Evolutionary conservation across 1,140 invertebrate genomes (phyloP).

Genomic region (Druon quercuslanigerum): DNA sequence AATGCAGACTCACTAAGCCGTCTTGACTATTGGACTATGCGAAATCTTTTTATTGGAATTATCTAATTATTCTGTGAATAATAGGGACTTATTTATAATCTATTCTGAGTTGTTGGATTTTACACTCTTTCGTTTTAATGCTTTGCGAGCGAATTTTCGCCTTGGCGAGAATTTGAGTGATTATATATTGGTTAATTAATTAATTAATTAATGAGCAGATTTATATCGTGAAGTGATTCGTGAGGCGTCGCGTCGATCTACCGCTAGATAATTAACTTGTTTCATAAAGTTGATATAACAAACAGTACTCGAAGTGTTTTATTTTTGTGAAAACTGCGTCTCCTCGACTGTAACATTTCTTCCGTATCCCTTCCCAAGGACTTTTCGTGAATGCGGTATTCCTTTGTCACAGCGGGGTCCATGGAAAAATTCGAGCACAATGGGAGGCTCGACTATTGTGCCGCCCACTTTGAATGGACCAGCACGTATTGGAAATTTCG

Average conservation of each 20-base stretch:
- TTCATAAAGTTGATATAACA: slow-evolving; percentile 32
- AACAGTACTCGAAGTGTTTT: slow-evolving; percentile 30
- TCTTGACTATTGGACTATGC: background rate
- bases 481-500: no score
- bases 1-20: background rate
- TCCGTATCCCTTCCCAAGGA: no score
- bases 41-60: background rate
- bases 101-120: slow-evolving; percentile 7
- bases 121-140: background rate
- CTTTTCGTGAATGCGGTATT: no score
- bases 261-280: slow-evolving; percentile 19
- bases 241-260: background rate
- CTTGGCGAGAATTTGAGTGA: background rate
- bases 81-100: slow-evolving; percentile 15
- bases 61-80: slow-evolving; percentile 31
- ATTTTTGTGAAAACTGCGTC: background rate
- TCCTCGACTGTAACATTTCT: no score
- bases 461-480: no score
- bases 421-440: no score
- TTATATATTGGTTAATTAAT: background rate
- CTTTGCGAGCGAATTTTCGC: slow-evolving; percentile 8
- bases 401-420: no score
- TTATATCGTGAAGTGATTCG: slow-evolving; percentile 1
- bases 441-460: no score
- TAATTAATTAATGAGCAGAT: slow-evolving; percentile 7